Evolutionary conservation across 2,797 vertebrate genomes (phyloP).

Genomic region (Squalus acanthias): DNA sequence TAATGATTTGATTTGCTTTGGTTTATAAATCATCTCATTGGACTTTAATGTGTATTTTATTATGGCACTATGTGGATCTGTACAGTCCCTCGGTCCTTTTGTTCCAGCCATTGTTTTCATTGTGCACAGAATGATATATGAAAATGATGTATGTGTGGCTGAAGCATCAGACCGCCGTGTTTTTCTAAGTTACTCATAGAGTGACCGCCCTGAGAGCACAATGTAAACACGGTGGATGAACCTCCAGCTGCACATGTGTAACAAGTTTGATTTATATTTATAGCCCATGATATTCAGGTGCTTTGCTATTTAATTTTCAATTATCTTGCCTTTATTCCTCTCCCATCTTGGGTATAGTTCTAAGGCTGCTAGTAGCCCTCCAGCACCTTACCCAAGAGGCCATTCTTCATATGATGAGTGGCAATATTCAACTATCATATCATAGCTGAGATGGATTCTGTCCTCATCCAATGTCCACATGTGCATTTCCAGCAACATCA

Average conservation of each 20-base stretch:
- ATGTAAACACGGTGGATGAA: neutral
- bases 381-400: neutral
- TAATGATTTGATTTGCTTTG: slow-evolving; percentile 29
- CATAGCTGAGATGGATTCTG: neutral
- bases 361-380: neutral
- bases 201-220: neutral
- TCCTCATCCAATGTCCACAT: neutral
- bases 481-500: neutral
- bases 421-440: neutral
- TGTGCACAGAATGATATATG: neutral
- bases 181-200: neutral
- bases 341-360: neutral
- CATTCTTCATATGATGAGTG: neutral
- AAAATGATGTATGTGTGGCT: neutral
- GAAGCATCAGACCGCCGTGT: neutral
- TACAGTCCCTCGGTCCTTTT: neutral
- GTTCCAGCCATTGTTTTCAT: neutral
- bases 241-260: neutral
- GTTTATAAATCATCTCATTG: slow-evolving; percentile 3
- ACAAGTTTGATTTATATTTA: neutral
- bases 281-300: neutral
- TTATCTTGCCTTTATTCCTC: neutral
- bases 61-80: neutral
- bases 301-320: neutral
- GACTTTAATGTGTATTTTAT: neutral